phyloP scores from a whole-genome alignment of 2,113 vertebrate species.

The Epinephelus cyanopodus region DNA sequence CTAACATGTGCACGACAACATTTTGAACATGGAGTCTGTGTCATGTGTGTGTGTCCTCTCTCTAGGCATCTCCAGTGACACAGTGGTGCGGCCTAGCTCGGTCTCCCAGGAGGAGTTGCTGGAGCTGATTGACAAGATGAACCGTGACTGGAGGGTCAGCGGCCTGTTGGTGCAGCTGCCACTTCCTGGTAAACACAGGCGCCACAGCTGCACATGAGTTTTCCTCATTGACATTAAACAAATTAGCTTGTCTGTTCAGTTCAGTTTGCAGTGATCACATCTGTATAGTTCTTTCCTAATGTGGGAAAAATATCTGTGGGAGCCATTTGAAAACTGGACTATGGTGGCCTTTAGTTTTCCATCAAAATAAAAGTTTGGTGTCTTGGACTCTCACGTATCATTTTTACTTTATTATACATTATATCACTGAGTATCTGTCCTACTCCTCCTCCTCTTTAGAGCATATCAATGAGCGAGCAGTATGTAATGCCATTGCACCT shows the following conservation, averaged over 20 bases:
- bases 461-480: slow-evolving; percentile 89
- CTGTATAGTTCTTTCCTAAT: background rate
- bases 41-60: slow-evolving; percentile 11
- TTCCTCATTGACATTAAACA: background rate
- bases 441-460: slow-evolving; percentile 76
- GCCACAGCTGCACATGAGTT: background rate
- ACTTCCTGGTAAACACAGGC: slow-evolving; percentile 79
- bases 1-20: background rate
- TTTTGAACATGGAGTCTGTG: slow-evolving; percentile 9
- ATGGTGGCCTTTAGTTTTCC: background rate
- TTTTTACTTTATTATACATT: background rate
- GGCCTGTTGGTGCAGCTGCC: slow-evolving; percentile 94
- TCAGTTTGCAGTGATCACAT: background rate
- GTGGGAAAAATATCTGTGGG: background rate
- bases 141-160: slow-evolving; percentile 90
- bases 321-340: background rate
- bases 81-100: slow-evolving; percentile 88
- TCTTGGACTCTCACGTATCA: background rate
- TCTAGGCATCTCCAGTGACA: slow-evolving; percentile 88
- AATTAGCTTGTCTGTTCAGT: background rate
- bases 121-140: slow-evolving; percentile 89
- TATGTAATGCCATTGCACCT: slow-evolving; percentile 91
- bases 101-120: slow-evolving; percentile 92
- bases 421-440: background rate
- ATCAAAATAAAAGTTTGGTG: background rate